phyloP scores from a whole-genome alignment of 2,888 invertebrate genomes.

The Pardosa pseudoannulata region DNA sequence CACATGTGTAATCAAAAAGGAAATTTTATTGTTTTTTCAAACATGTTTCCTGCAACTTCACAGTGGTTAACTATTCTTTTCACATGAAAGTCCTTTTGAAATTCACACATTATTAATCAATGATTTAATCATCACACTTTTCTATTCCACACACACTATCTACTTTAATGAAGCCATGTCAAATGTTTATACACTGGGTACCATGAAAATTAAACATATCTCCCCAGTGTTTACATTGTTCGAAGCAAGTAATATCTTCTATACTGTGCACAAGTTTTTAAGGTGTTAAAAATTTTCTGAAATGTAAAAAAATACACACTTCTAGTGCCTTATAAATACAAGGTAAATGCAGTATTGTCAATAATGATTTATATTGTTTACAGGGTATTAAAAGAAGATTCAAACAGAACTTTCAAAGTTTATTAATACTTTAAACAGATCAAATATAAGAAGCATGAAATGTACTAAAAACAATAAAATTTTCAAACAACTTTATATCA shows the following conservation, averaged over 20 bases:
- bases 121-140: slow-evolving; percentile 12
- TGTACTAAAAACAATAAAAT: not conserved
- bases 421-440: not conserved
- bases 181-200: slow-evolving; percentile 65
- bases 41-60: slow-evolving; percentile 1
- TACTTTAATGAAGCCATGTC: not conserved
- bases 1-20: slow-evolving; percentile 7
- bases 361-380: slow-evolving; percentile 4
- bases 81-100: not conserved
- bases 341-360: slow-evolving; percentile 40
- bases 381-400: not conserved
- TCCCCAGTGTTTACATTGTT: slow-evolving; percentile 62
- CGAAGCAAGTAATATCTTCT: slow-evolving; percentile 20
- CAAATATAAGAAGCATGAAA: not conserved
- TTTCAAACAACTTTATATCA: slow-evolving; percentile 8
- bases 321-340: slow-evolving; percentile 57
- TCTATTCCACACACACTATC: slow-evolving; percentile 4
- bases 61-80: not conserved
- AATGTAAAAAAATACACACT: slow-evolving; percentile 66
- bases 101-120: not conserved
- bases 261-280: slow-evolving; percentile 55
- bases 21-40: slow-evolving; percentile 13
- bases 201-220: slow-evolving; percentile 49
- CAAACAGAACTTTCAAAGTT: not conserved
- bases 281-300: slow-evolving; percentile 26